A percentile compares a stretch with the other conserved stretches of the same genome.
These are phyloP conservation scores for Rutilus rutilus DNA, from an alignment of 2,113 vertebrate genomes.

Conservation along the genomic window DNA sequence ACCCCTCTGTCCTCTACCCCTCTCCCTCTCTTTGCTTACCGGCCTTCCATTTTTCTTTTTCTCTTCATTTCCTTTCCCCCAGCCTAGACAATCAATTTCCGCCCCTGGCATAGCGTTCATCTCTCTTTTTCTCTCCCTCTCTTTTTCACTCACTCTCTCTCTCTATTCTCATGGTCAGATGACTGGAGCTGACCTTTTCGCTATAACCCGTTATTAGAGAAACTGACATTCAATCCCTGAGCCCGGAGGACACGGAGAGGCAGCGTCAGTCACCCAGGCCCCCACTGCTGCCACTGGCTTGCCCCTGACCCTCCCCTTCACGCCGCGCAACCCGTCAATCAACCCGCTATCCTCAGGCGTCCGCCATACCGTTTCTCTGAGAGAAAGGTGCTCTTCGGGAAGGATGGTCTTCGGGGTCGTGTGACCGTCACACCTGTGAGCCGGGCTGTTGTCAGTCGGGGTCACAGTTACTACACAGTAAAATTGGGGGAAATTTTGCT, in stretches of 20 bases:
- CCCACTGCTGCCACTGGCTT: slow-evolving; percentile 44
- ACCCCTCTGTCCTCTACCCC: slow-evolving; percentile 50
- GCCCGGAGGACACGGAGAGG: slow-evolving; percentile 71
- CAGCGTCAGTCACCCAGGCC: slow-evolving; percentile 45
- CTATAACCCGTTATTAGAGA: slow-evolving; percentile 79
- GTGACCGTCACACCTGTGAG: slow-evolving; percentile 33
- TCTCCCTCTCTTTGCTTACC: slow-evolving; percentile 32
- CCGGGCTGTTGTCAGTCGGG: neutral
- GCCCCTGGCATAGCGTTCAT: slow-evolving; percentile 65
- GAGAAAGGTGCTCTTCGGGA: slow-evolving; percentile 35
- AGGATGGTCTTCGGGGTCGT: slow-evolving; percentile 9
- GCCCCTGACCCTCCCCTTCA: slow-evolving; percentile 51
- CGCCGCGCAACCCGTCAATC: slow-evolving; percentile 49
- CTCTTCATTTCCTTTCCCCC: slow-evolving; percentile 74
- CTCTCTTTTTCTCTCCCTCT: slow-evolving; percentile 11
- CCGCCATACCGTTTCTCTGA: slow-evolving; percentile 8
- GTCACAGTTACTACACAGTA: neutral
- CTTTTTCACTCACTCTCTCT: neutral
- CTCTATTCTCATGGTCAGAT: slow-evolving; percentile 68
- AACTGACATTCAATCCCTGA: slow-evolving; percentile 80
- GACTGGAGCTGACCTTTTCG: slow-evolving; percentile 79
- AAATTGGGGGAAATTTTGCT: no score
- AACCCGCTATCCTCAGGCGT: slow-evolving; percentile 42
- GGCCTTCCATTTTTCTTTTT: slow-evolving; percentile 74
- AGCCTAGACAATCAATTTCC: slow-evolving; percentile 75